phyloP scores from a whole-genome alignment of 2,113 vertebrate species.

The Aythya baeri region DNA sequence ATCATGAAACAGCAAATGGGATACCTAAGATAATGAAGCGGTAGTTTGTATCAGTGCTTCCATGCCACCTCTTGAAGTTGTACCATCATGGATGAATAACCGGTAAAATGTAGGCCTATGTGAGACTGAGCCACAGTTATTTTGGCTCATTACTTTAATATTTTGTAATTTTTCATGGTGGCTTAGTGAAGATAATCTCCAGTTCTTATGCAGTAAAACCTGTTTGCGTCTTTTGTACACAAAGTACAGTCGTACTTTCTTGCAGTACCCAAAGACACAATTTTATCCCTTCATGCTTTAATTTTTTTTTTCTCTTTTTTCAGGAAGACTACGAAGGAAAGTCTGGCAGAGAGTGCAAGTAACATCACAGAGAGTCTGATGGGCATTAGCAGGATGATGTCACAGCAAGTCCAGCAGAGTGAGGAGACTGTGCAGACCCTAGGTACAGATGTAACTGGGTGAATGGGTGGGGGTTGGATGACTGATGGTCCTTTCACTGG shows the following conservation, averaged over 20 bases:
- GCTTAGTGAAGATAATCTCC: neutral
- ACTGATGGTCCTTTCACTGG: neutral
- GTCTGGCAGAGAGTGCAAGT: constrained; percentile 87
- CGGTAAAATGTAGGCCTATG: neutral
- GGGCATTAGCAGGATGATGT: constrained; percentile 97
- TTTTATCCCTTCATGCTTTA: neutral
- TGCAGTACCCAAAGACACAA: neutral
- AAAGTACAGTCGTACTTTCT: neutral
- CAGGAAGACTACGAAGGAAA: constrained; percentile 90
- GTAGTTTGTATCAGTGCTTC: neutral
- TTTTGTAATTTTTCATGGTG: neutral
- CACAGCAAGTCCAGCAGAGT: constrained; percentile 94
- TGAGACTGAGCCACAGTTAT: neutral
- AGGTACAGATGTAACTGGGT: constrained; percentile 71
- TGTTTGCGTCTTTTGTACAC: neutral
- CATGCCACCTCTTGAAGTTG: neutral
- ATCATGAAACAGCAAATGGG: neutral
- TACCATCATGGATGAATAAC: neutral
- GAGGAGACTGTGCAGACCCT: constrained; percentile 90
- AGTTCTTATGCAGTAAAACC: neutral
- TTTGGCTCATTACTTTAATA: neutral
- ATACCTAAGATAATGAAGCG: neutral
- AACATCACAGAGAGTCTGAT: constrained; percentile 94
- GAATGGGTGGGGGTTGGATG: neutral
- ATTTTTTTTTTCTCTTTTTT: neutral